Evolutionary conservation across 2,888 invertebrate species (phyloP).

Genomic region (Platycheirus rosarum): DNA sequence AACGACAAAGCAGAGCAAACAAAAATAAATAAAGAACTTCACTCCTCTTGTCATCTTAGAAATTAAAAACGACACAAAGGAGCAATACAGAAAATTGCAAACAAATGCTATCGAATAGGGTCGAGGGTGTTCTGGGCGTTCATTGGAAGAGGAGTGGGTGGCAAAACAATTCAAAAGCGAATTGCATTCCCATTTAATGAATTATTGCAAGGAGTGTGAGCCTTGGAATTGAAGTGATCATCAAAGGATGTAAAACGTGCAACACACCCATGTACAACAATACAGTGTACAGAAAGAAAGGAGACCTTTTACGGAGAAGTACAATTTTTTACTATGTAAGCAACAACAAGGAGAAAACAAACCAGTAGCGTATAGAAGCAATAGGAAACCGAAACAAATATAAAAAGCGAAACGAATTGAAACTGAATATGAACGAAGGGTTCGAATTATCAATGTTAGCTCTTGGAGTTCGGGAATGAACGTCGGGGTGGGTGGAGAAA

Average conservation of each 20-base stretch:
- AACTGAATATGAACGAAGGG: background rate
- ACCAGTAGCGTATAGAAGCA: background rate
- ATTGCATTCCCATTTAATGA: conserved; percentile 72
- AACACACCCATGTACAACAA: conserved; percentile 5
- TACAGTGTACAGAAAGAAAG: background rate
- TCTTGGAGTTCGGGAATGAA: too few relatives aligned
- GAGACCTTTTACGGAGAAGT: conserved; percentile 33
- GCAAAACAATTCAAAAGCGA: conserved; percentile 70
- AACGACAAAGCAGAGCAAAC: conserved; percentile 30
- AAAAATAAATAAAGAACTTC: conserved; percentile 57
- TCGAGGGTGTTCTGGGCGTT: conserved; percentile 38
- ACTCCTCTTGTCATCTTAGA: conserved; percentile 71
- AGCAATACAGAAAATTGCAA: conserved; percentile 72
- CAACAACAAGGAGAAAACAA: conserved; percentile 35
- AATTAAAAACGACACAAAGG: conserved; percentile 72
- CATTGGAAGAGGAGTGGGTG: conserved; percentile 40
- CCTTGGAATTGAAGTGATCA: conserved; percentile 69
- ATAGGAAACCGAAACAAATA: background rate
- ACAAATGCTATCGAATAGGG: conserved; percentile 67
- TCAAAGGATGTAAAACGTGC: conserved; percentile 65
- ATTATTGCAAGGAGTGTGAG: conserved; percentile 70
- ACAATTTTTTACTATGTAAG: conserved; percentile 45
- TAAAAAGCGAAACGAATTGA: conserved; percentile 39
- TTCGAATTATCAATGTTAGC: too few relatives aligned
- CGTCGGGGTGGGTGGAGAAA: too few relatives aligned